phyloP scores from a whole-genome alignment of 2,113 vertebrate species.

The Odocoileus hemionus region DNA sequence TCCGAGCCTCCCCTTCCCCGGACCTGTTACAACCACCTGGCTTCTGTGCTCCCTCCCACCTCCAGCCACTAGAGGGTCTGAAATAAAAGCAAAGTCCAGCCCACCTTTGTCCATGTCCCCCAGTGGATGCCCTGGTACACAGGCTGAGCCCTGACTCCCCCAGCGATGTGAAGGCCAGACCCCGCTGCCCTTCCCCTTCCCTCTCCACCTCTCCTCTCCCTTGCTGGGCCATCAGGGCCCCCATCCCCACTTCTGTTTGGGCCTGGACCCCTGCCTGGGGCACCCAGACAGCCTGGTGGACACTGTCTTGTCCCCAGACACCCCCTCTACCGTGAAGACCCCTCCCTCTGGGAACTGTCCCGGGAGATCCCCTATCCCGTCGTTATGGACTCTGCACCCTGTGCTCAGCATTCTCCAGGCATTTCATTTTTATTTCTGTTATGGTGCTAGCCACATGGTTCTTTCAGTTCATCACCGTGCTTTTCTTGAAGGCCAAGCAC shows the following conservation, averaged over 20 bases:
- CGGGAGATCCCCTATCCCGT: too few relatives aligned
- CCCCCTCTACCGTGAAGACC: not conserved
- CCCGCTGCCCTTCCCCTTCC: not conserved
- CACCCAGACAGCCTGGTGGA: not conserved
- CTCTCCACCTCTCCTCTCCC: not conserved
- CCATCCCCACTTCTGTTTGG: not conserved
- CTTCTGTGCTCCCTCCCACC: not conserved
- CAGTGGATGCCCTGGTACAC: not conserved
- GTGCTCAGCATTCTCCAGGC: not conserved
- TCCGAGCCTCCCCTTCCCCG: not conserved
- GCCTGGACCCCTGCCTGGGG: too few relatives aligned
- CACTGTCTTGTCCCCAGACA: too few relatives aligned
- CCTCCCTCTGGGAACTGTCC: not conserved
- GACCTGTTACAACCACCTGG: not conserved
- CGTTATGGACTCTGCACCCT: not conserved
- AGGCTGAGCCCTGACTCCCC: not conserved
- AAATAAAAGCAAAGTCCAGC: not conserved
- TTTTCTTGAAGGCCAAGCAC: not conserved
- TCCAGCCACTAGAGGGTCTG: not conserved
- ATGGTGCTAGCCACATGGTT: rapidly evolving
- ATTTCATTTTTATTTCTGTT: not conserved
- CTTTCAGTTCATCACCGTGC: not conserved
- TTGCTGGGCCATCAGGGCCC: not conserved
- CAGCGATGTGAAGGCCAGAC: not conserved
- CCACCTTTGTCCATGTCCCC: rapidly evolving